These are phyloP conservation scores for Trachelus stipa DNA, from an alignment of 2,888 invertebrate genomes.

Conservation along the genomic window DNA sequence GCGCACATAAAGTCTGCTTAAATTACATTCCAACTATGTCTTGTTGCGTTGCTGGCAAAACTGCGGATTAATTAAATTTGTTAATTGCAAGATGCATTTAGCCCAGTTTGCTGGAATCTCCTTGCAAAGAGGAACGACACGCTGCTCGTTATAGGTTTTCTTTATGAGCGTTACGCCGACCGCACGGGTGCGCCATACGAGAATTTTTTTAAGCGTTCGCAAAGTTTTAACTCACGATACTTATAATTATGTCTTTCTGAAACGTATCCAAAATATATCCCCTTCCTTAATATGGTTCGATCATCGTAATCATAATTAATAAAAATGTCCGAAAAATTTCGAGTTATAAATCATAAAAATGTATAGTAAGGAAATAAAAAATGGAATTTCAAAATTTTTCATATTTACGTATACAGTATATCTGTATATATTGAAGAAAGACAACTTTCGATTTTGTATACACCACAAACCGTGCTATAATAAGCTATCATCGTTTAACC, in stretches of 20 bases:
- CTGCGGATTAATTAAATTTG: constrained; percentile 63
- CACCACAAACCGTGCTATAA: too few relatives aligned
- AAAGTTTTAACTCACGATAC: not conserved
- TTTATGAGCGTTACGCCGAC: not conserved
- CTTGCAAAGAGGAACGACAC: constrained; percentile 3
- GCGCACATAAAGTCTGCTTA: constrained; percentile 42
- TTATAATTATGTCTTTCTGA: not conserved
- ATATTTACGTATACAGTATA: too few relatives aligned
- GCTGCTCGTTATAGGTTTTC: not conserved
- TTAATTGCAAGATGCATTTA: constrained; percentile 64
- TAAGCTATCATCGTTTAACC: too few relatives aligned
- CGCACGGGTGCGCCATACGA: not conserved
- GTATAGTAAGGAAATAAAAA: too few relatives aligned
- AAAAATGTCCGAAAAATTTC: not conserved
- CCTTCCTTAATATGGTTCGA: not conserved
- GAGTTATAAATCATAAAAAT: too few relatives aligned
- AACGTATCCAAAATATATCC: not conserved
- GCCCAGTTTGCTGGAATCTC: constrained; percentile 23
- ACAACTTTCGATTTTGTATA: too few relatives aligned
- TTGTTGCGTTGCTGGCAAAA: constrained; percentile 50
- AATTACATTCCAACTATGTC: constrained; percentile 58
- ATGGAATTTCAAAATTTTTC: too few relatives aligned
- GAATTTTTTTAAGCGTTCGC: not conserved
- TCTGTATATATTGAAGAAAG: too few relatives aligned
- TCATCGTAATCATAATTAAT: not conserved